Percentiles rank a stretch among this genome's conserved stretches.
Evolutionary conservation across 1,140 invertebrate genomes (phyloP).

Genomic region (Saccostrea glomerata): DNA sequence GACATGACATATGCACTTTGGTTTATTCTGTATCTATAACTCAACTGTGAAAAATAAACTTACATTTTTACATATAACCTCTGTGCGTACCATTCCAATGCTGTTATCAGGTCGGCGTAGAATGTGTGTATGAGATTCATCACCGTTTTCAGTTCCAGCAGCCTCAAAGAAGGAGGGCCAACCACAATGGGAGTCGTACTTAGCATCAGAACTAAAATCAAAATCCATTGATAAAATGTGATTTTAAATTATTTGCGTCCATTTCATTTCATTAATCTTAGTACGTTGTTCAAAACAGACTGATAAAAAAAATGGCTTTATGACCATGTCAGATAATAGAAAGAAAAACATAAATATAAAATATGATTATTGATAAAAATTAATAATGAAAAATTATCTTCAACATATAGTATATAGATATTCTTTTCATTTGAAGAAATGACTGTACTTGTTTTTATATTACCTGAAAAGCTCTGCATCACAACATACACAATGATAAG

Average conservation of each 20-base stretch:
- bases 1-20: too few species aligned
- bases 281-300: too few species aligned
- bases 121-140: constrained; percentile 46
- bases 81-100: constrained; percentile 54
- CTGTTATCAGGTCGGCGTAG: constrained; percentile 50
- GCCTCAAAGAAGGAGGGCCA: constrained; percentile 55
- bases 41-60: background rate
- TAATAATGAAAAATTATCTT: too few species aligned
- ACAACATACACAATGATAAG: constrained; percentile 56
- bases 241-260: too few species aligned
- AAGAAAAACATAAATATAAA: too few species aligned
- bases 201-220: constrained; percentile 51
- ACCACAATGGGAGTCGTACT: constrained; percentile 51
- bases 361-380: too few species aligned
- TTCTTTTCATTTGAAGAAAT: background rate
- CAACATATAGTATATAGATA: too few species aligned
- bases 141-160: constrained; percentile 28
- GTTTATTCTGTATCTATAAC: too few species aligned
- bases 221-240: background rate
- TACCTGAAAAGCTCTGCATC: constrained; percentile 52
- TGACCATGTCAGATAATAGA: too few species aligned
- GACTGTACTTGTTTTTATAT: background rate
- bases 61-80: constrained; percentile 61
- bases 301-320: too few species aligned
- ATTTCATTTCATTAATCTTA: too few species aligned